Evolutionary conservation across 2,113 vertebrate genomes (phyloP).

Genomic region (Sardina pilchardus): DNA sequence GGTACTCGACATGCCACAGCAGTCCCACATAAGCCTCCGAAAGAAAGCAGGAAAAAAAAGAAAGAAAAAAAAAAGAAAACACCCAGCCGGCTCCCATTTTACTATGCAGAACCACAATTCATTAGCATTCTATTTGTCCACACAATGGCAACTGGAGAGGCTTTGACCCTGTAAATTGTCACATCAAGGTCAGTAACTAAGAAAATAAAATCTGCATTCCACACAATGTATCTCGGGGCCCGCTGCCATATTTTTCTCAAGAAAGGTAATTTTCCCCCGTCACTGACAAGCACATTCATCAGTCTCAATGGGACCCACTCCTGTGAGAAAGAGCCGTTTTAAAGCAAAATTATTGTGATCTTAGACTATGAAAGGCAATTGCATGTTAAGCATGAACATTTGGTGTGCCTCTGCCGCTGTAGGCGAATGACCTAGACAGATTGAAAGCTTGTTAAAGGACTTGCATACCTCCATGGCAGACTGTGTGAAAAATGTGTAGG

Average conservation of each 20-base stretch:
- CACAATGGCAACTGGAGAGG: conserved; percentile 72
- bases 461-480: not conserved
- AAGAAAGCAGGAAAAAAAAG: not conserved
- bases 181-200: conserved; percentile 78
- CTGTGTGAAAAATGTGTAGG: not conserved
- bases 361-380: conserved; percentile 61
- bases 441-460: conserved; percentile 57
- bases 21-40: conserved; percentile 68
- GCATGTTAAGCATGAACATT: conserved; percentile 59
- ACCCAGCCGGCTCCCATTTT: conserved; percentile 59
- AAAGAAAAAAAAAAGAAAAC: not conserved
- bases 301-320: conserved; percentile 64
- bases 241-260: conserved; percentile 28
- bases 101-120: conserved; percentile 71
- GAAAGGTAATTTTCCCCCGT: conserved; percentile 53
- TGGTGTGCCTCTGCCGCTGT: conserved; percentile 44
- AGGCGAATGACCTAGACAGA: conserved; percentile 46
- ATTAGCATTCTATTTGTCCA: conserved; percentile 75
- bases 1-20: conserved; percentile 72
- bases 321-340: conserved; percentile 61
- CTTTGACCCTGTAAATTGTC: conserved; percentile 67
- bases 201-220: conserved; percentile 75
- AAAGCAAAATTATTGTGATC: conserved; percentile 64
- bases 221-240: conserved; percentile 33
- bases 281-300: conserved; percentile 60